Evolutionary conservation across 2,797 vertebrate species (phyloP), one percentile per base, ranked within the genome.

Genomic region (Sebastes steindachneri): DNA sequence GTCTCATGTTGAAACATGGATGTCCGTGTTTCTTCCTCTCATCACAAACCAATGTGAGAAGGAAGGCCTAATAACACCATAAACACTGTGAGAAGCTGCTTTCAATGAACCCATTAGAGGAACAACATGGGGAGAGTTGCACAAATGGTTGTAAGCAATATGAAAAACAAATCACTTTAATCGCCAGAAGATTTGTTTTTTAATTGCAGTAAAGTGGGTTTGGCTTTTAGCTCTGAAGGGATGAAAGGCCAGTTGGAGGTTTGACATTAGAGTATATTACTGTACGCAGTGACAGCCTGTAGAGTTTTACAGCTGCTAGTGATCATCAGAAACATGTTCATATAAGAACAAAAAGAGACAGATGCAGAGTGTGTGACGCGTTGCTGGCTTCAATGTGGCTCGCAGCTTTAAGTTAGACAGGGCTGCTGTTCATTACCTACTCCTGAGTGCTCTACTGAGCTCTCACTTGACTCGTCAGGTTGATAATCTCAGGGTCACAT

Each of bases 401-500:
- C 78, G 21, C 45, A 23, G 58, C 35, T 79, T 65, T 19, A 23
- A 29, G 35, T 68, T 17, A 31, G 15, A 3, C 37, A 14, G 11
- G 3, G 70, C 71, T 64, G 72, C 45, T 48, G 45, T 70, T 90
- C 81, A 69, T 83, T 84, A 68, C 66, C 68, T 62, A 45, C 23
- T 19, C 62, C 45, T 73, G 65, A 41, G 59, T 17, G 54, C 77
- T 87, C 71, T 25, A 31, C 80, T 82, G 73, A 80, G 60, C 82
- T 90, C 88, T 83, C 79, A 62, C 84, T 79, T 54, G 55, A 88
- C 83, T 77, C 4, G 63, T 85, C 74, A 62, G 68, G 67, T 33
- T 86, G 65, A 82, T 88, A 73, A 86, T 64, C 48, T 73, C 41
- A 57, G 68, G 69, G 66, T 89, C 89, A 89, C 78, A 76, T 82